A percentile compares a stretch with the other conserved stretches of the same genome.
These are phyloP conservation scores for Plebejus melissa DNA, from an alignment of 2,888 invertebrate genomes.

Conservation along the genomic window DNA sequence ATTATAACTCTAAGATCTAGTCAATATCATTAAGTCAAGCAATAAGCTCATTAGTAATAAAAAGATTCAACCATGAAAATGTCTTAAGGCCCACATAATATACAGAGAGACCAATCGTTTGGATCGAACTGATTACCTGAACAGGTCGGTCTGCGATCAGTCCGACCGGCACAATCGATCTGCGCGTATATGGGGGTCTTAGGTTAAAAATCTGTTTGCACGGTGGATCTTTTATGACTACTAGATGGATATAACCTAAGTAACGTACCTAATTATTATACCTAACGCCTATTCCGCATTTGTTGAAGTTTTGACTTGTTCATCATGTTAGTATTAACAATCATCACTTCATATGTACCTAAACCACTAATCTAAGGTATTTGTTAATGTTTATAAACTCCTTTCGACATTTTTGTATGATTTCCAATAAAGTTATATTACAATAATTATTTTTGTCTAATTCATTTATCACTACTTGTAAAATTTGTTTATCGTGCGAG, in stretches of 20 bases:
- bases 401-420: slow-evolving; percentile 43
- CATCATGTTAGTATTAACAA: neutral
- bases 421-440: slow-evolving; percentile 46
- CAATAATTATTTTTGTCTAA: slow-evolving; percentile 30
- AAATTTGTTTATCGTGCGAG: too few species aligned
- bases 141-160: neutral
- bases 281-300: neutral
- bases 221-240: neutral
- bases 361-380: slow-evolving; percentile 5
- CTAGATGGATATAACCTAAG: neutral
- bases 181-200: neutral
- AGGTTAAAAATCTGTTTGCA: neutral
- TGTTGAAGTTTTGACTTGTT: neutral
- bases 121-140: too few species aligned
- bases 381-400: slow-evolving; percentile 21
- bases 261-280: neutral
- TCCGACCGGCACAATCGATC: neutral
- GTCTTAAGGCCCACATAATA: neutral
- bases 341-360: neutral
- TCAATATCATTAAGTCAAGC: neutral
- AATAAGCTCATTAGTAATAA: neutral
- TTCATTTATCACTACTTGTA: neutral
- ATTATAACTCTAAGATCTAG: neutral
- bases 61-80: neutral
- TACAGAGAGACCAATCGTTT: neutral